Evolutionary conservation across 2,797 vertebrate species (phyloP).

Genomic region (Trachops cirrhosus): DNA sequence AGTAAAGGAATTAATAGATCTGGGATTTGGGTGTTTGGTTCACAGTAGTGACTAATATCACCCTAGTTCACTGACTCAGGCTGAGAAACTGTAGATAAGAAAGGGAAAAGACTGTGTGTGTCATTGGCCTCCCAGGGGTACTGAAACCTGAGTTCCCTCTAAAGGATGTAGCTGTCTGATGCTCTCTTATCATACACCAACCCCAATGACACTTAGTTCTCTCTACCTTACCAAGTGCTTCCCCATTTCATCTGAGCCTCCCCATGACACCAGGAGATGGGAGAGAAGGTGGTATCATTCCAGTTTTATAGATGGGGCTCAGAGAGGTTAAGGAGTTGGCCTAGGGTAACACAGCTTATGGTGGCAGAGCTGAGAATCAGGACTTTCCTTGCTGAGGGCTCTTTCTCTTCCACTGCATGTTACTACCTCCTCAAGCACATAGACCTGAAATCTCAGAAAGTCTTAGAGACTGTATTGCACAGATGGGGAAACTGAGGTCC

Average conservation of each 20-base stretch:
- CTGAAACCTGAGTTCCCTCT: neutral
- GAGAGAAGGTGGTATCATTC: neutral
- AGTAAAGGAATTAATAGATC: neutral
- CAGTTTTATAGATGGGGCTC: neutral
- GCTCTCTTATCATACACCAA: neutral
- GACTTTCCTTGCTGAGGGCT: neutral
- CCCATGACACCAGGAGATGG: neutral
- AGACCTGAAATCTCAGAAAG: neutral
- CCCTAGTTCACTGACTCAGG: neutral
- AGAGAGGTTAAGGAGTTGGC: neutral
- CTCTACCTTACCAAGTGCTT: neutral
- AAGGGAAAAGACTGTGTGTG: neutral
- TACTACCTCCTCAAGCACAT: neutral
- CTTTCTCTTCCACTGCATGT: neutral
- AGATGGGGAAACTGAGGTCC: neutral
- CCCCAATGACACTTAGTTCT: rapidly evolving
- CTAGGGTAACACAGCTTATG: neutral
- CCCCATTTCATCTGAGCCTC: neutral
- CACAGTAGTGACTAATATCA: too few relatives aligned
- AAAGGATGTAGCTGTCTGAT: neutral
- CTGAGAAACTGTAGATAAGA: neutral
- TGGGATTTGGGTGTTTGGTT: neutral
- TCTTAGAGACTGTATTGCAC: neutral
- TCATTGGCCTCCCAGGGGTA: neutral
- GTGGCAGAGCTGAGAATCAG: neutral